Conservation (phyloP, 2,113 vertebrate species). For the Phylloscopus trochilus region DNA sequence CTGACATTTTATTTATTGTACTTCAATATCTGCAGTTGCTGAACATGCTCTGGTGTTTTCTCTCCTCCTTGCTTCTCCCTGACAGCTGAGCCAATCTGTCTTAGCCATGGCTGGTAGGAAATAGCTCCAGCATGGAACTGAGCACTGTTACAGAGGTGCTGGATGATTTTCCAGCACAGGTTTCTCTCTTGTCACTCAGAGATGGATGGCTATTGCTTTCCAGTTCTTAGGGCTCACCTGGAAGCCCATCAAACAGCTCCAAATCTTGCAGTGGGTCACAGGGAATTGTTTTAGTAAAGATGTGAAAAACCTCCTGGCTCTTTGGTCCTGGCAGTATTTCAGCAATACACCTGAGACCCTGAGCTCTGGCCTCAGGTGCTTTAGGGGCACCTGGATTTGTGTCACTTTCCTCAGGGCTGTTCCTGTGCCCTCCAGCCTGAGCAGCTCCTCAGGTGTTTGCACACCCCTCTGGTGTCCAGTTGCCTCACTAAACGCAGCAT, state of each 20-base stretch:
- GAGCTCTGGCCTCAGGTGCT: not conserved
- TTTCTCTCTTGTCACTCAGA: not conserved
- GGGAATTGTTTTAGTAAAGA: not conserved
- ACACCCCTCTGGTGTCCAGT: not conserved
- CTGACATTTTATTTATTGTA: conserved; percentile 12
- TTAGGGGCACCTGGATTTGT: not conserved
- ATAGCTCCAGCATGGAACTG: not conserved
- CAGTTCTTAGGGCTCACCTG: not conserved
- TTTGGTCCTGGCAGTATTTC: not conserved
- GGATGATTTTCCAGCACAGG: not conserved
- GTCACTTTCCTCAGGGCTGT: not conserved
- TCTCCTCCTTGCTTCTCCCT: not conserved
- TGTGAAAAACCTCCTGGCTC: not conserved
- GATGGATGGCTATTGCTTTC: not conserved
- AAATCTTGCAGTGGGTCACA: not conserved
- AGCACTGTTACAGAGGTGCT: not conserved
- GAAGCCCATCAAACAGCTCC: not conserved
- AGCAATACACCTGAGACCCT: not conserved
- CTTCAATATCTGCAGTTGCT: not conserved
- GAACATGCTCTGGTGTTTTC: not conserved
- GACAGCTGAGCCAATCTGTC: not conserved
- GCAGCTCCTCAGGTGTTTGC: not conserved
- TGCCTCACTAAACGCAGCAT: not conserved
- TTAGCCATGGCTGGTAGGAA: not conserved
- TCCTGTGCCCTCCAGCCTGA: not conserved